These are phyloP conservation scores for Strigamia transsilvanica DNA, from an alignment of 2,888 invertebrate genomes.

Conservation along the genomic window DNA sequence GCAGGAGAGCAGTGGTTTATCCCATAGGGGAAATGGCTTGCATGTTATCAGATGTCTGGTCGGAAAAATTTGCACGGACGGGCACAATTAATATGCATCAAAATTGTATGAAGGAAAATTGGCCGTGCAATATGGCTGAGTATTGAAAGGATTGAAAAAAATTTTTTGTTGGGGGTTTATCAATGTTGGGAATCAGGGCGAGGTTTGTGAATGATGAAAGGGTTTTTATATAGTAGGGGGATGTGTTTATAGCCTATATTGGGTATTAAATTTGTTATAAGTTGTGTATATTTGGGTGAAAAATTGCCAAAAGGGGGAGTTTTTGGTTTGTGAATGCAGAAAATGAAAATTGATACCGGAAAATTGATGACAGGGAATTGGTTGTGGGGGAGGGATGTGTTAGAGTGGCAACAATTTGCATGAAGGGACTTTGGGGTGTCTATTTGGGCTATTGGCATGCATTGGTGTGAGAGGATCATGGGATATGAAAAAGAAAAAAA, in stretches of 20 bases:
- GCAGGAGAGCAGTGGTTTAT: constrained; percentile 31
- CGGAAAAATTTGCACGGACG: constrained; percentile 35
- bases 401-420: constrained; percentile 40
- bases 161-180: background rate
- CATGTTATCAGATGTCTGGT: constrained; percentile 34
- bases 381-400: background rate
- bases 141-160: constrained; percentile 10
- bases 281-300: constrained; percentile 28
- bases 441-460: constrained; percentile 41
- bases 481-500: background rate
- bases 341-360: constrained; percentile 50
- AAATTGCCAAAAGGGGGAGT: constrained; percentile 19
- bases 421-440: constrained; percentile 35
- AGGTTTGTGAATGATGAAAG: background rate
- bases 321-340: constrained; percentile 2
- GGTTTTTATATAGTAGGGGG: background rate
- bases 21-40: constrained; percentile 24
- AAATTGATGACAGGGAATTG: constrained; percentile 49
- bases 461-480: constrained; percentile 10
- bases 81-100: constrained; percentile 32
- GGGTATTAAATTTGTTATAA: constrained; percentile 17
- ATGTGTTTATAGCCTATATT: background rate
- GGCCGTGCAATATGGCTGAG: constrained; percentile 9
- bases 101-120: background rate
- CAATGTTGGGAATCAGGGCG: background rate